Conservation (phyloP, 1,140 invertebrate genomes). For the Battus philenor region DNA sequence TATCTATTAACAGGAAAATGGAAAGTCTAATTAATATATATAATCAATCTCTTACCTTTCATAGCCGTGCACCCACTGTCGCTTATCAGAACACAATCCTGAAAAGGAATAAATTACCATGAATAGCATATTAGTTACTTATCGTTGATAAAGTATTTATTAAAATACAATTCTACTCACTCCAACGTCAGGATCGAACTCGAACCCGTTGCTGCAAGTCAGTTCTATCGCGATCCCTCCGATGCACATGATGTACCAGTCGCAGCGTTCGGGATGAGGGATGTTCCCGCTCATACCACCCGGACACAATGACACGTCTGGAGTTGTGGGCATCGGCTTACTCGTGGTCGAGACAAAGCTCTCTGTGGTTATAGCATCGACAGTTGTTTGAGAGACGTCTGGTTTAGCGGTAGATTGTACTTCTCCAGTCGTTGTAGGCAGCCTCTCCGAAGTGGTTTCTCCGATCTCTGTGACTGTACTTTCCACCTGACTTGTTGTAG, state of each 20-base stretch:
- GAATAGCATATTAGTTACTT: too few relatives aligned
- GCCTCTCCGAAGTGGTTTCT: background rate
- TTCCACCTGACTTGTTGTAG: too few relatives aligned
- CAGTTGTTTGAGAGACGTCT: background rate
- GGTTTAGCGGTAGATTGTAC: background rate
- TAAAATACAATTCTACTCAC: too few relatives aligned
- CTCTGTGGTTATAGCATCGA: background rate
- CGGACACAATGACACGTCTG: too few relatives aligned
- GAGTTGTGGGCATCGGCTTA: background rate
- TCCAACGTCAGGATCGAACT: background rate
- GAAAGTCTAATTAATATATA: too few relatives aligned
- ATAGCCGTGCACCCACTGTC: too few relatives aligned
- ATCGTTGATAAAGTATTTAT: too few relatives aligned
- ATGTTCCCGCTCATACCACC: conserved; percentile 14
- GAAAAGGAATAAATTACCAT: too few relatives aligned
- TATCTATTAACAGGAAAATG: too few relatives aligned
- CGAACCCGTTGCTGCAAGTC: conserved; percentile 16
- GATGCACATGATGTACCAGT: conserved; percentile 21
- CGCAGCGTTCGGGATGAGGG: conserved; percentile 22
- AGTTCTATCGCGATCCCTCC: conserved; percentile 16
- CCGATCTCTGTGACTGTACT: background rate
- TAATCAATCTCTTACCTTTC: too few relatives aligned
- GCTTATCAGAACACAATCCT: too few relatives aligned
- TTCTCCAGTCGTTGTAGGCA: background rate
- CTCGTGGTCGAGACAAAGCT: background rate